Percentiles rank a stretch among this genome's conserved stretches.
phyloP scores from a whole-genome alignment of 2,113 vertebrate genomes.

The Bungarus multicinctus region DNA sequence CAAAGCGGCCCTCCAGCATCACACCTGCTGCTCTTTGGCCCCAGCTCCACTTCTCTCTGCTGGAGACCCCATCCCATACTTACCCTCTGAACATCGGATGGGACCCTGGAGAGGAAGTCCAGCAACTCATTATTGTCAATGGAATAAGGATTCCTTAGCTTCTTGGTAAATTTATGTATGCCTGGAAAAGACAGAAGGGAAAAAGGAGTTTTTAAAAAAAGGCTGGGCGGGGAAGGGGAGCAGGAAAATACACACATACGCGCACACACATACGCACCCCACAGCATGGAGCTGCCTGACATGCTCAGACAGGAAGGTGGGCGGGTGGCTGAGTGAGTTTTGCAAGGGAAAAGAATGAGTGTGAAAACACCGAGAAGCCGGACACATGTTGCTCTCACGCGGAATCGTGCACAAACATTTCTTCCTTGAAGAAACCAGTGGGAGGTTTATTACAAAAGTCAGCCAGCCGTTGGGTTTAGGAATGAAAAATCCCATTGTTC shows the following conservation, averaged over 20 bases:
- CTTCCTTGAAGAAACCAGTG: conserved; percentile 38
- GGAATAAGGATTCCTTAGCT: conserved; percentile 88
- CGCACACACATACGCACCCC: background rate
- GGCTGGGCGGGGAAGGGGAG: background rate
- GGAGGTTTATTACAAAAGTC: background rate
- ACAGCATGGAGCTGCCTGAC: background rate
- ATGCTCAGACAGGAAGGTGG: conserved; percentile 29
- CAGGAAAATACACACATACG: background rate
- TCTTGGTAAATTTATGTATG: conserved; percentile 98
- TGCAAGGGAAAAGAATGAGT: conserved; percentile 67
- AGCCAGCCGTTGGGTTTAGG: conserved; percentile 32
- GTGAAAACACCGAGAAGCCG: conserved; percentile 67
- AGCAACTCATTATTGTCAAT: conserved; percentile 92
- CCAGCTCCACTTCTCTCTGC: conserved; percentile 12
- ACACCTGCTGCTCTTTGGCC: conserved; percentile 22
- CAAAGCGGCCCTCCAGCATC: conserved; percentile 34
- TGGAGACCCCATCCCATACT: conserved; percentile 56
- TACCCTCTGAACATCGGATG: conserved; percentile 98
- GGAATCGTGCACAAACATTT: conserved; percentile 57
- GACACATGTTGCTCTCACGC: conserved; percentile 36
- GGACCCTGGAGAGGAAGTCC: conserved; percentile 97
- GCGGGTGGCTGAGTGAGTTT: conserved; percentile 38
- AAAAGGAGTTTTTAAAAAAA: conserved; percentile 18
- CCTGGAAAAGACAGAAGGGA: conserved; percentile 72
- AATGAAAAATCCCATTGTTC: conserved; percentile 53